Conservation (phyloP, 1,140 invertebrate species). For the Apolygus lucorum region DNA sequence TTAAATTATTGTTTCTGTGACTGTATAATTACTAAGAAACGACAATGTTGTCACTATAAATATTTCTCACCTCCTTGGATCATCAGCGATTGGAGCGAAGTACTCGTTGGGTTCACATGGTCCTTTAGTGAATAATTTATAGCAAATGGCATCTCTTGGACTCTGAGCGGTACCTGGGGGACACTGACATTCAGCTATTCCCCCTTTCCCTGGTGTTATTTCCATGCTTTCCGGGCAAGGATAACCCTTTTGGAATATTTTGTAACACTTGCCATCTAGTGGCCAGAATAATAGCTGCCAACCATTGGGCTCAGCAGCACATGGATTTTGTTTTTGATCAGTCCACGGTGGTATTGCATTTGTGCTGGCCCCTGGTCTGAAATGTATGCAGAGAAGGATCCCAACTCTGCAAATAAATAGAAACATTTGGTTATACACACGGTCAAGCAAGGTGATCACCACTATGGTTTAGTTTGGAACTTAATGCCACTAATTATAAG, state of each 20-base stretch:
- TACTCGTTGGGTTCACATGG: conserved; percentile 61
- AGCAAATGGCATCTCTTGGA: conserved; percentile 48
- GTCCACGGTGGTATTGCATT: conserved; percentile 60
- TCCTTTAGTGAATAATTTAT: conserved; percentile 58
- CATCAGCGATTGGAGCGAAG: conserved; percentile 52
- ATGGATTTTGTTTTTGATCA: conserved; percentile 67
- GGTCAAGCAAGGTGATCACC: no score
- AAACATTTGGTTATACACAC: no score
- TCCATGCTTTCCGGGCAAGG: conserved; percentile 77
- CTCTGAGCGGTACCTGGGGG: conserved; percentile 62
- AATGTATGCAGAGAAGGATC: not conserved
- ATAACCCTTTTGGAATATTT: conserved; percentile 67
- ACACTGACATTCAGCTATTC: conserved; percentile 65
- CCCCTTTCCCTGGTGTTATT: conserved; percentile 51
- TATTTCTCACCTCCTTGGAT: conserved; percentile 30
- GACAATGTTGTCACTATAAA: not conserved
- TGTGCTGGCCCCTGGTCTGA: not conserved
- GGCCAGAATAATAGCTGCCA: conserved; percentile 81
- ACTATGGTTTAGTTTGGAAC: no score
- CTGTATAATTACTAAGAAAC: conserved; percentile 24
- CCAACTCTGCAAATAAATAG: not conserved
- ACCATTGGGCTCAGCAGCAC: conserved; percentile 60
- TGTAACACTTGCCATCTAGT: conserved; percentile 69
- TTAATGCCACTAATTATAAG: no score
- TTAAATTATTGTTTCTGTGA: conserved; percentile 18